Evolutionary conservation across 2,888 invertebrate genomes (phyloP).

Genomic region (Rhagium mordax): DNA sequence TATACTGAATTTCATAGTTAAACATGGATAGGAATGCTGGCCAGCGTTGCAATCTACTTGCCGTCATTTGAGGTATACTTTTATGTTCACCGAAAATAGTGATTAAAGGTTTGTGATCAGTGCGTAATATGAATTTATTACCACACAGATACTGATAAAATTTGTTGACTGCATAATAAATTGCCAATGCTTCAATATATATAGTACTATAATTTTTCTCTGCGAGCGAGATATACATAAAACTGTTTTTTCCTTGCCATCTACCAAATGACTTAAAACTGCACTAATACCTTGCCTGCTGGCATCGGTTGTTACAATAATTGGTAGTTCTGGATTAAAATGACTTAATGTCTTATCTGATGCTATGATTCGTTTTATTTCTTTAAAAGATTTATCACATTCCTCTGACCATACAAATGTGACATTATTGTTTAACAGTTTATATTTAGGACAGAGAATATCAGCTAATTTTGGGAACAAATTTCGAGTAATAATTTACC

Average conservation of each 20-base stretch:
- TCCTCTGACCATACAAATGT: neutral
- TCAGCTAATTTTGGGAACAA: neutral
- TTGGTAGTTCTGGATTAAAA: neutral
- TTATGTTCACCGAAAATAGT: slow-evolving; percentile 11
- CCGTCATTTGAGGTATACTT: neutral
- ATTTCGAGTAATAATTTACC: neutral
- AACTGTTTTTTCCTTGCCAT: neutral
- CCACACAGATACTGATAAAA: slow-evolving; percentile 5
- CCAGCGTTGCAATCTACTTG: neutral
- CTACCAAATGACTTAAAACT: neutral
- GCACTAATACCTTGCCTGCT: neutral
- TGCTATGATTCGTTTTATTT: neutral
- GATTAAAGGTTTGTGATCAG: slow-evolving; percentile 21
- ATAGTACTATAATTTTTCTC: neutral
- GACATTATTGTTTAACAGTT: neutral
- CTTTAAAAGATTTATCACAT: neutral
- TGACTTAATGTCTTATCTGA: neutral
- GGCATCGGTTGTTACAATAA: neutral
- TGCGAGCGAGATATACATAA: neutral
- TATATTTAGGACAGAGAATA: neutral
- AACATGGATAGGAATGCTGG: neutral
- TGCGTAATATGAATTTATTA: slow-evolving; percentile 9
- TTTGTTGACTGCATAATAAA: neutral
- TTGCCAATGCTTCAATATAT: neutral
- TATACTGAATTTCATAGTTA: neutral